Percentiles rank a stretch among this genome's conserved stretches.
phyloP scores from a whole-genome alignment of 2,113 vertebrate species.

The Terrapene triunguis region DNA sequence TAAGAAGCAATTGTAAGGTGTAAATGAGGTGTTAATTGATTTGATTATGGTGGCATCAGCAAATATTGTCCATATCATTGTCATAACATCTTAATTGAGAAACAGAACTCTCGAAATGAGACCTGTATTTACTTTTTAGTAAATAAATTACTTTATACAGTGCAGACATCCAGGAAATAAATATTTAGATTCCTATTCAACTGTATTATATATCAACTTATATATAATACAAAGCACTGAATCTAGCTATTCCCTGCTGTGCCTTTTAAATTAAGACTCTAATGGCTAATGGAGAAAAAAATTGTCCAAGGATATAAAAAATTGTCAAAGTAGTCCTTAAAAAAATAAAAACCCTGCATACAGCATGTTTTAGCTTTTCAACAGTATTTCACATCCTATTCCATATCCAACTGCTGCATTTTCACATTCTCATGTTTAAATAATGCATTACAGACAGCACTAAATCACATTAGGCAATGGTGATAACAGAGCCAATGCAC shows the following conservation, averaged over 20 bases:
- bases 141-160: conserved; percentile 12
- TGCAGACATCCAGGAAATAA: conserved; percentile 18
- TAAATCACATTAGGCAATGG: conserved; percentile 46
- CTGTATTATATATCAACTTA: not conserved
- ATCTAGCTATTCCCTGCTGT: not conserved
- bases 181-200: not conserved
- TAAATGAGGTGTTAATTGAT: conserved; percentile 44
- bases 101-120: not conserved
- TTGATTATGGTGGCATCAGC: conserved; percentile 20
- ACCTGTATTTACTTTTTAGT: conserved; percentile 1
- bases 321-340: not conserved
- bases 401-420: conserved; percentile 35
- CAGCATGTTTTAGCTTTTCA: conserved; percentile 55
- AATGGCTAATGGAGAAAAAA: not conserved
- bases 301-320: not conserved
- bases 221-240: not conserved
- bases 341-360: not conserved
- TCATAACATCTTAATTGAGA: conserved; percentile 8
- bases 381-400: conserved; percentile 55
- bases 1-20: conserved; percentile 16
- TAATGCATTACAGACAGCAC: not conserved
- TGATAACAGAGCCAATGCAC: conserved; percentile 17
- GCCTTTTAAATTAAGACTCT: conserved; percentile 21
- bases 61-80: not conserved
- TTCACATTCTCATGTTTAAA: conserved; percentile 44